Evolutionary conservation across 2,888 invertebrate species (phyloP), one percentile per base, ranked within the genome.

Genomic region (Eristalis intricaria): DNA sequence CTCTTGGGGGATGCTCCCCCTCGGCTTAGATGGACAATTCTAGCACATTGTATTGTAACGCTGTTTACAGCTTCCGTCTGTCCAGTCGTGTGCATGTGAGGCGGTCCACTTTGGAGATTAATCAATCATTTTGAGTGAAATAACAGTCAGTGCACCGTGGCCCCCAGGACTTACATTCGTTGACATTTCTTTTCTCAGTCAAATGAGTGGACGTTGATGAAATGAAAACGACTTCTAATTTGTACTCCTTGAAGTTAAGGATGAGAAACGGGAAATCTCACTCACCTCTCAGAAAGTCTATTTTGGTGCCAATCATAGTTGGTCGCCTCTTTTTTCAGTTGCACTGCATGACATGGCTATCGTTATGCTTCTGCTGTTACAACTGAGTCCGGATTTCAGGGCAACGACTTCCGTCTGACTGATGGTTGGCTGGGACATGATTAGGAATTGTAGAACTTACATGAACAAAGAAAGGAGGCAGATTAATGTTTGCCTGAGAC

Each of bases 81-180:
- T 50, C 50, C 19, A 5, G 10, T 22, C 56, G 11, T 22, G 26
- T 61, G 40, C 7, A 11, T 26, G 38, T 19, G 50, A 50, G 32
- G 23, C n/a, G 38, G 38, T 56, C 68, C 61, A 74, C 70, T 78
- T 81, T 76, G 35, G 58, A 64, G 76, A 76, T 61, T 85, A 81
- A 85, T 85, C 84, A 85, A 85, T 85, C 84, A 85, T 81, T 85
- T 81, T 81, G 81, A 80, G 40, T 81, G 71, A 81, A 81, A 73
- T 64, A 35, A 29, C 66, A 80, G 80, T 84, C 71, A 71, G 65
- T 70, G 75, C 61, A 66, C 66, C 50, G 50, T 50, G 4, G 40
- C 74, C 70, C 65, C 50, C 4, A 65, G 74, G 84, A 74, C 43
- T 32, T 70, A 19, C 50, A 19, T 74, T 35, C 69, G 74, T 60